phyloP scores from a whole-genome alignment of 1,140 invertebrate species.

The Heliothis subflexa region DNA sequence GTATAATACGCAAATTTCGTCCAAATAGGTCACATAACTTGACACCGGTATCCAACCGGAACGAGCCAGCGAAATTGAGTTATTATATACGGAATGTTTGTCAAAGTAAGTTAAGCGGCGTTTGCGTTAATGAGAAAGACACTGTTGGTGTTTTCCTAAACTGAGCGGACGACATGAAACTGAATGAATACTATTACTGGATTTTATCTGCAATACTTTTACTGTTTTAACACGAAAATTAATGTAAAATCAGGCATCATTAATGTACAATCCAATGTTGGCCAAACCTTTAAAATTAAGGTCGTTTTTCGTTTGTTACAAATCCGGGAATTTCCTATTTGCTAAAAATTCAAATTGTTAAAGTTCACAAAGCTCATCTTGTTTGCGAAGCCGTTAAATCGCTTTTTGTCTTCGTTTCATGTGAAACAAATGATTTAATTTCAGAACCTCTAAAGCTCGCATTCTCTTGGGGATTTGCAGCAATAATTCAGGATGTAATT shows the following conservation, averaged over 20 bases:
- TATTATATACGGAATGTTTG: conserved; percentile 28
- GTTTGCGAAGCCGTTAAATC: conserved; percentile 29
- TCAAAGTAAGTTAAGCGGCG: conserved; percentile 11
- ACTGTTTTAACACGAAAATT: no score
- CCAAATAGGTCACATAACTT: conserved; percentile 41
- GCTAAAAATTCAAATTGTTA: conserved; percentile 15
- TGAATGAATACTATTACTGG: conserved; percentile 9
- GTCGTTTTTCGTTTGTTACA: not conserved
- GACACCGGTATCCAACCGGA: conserved; percentile 24
- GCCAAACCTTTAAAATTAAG: no score
- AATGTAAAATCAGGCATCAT: no score
- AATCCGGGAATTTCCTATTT: not conserved
- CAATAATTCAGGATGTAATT: conserved; percentile 47
- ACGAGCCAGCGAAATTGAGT: conserved; percentile 36
- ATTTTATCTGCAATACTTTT: not conserved
- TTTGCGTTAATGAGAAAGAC: conserved; percentile 34
- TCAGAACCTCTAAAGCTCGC: conserved; percentile 32
- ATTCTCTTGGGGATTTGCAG: conserved; percentile 38
- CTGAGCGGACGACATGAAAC: not conserved
- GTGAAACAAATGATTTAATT: conserved; percentile 45
- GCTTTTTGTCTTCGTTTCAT: conserved; percentile 27
- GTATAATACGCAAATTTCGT: conserved; percentile 37
- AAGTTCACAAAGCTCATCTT: conserved; percentile 26
- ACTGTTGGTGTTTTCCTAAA: not conserved
- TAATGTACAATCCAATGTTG: no score